Evolutionary conservation across 1,140 invertebrate species (phyloP).

Genomic region (Nephotettix cincticeps): DNA sequence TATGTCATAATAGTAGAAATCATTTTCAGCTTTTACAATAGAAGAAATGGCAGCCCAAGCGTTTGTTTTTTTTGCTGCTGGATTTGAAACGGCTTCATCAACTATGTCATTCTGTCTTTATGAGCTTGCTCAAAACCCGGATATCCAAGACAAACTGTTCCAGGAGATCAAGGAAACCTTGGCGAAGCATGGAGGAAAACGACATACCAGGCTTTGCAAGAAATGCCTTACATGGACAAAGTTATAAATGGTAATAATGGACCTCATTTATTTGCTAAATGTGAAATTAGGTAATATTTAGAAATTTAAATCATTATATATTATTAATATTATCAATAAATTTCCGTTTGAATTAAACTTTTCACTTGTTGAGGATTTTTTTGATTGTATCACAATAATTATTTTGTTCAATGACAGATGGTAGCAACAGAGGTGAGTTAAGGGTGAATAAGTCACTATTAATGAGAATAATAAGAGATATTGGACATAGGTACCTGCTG

Average conservation of each 20-base stretch:
- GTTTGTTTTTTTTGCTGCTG: slow-evolving; percentile 65
- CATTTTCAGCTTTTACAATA: slow-evolving; percentile 6
- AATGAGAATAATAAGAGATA: too few relatives aligned
- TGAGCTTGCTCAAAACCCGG: slow-evolving; percentile 57
- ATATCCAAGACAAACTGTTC: slow-evolving; percentile 52
- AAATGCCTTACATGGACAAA: slow-evolving; percentile 47
- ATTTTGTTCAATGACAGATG: too few relatives aligned
- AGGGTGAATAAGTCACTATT: too few relatives aligned
- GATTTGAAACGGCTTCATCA: slow-evolving; percentile 68
- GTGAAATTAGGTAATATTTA: too few relatives aligned
- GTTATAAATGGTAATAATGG: slow-evolving; percentile 47
- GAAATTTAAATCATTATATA: too few relatives aligned
- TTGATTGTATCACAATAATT: too few relatives aligned
- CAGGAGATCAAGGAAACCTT: slow-evolving; percentile 47
- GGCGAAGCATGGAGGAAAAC: slow-evolving; percentile 47
- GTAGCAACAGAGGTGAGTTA: too few relatives aligned
- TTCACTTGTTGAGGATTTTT: too few relatives aligned
- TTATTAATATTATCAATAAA: too few relatives aligned
- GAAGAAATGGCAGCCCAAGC: slow-evolving; percentile 53
- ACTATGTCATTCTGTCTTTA: slow-evolving; percentile 58
- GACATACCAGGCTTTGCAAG: slow-evolving; percentile 51
- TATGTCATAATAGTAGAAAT: slow-evolving; percentile 38
- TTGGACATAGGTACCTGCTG: too few relatives aligned
- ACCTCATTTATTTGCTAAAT: too few relatives aligned
- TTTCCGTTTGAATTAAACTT: too few relatives aligned